Percentiles rank a stretch among this genome's conserved stretches.
Conservation (phyloP, 1,140 invertebrate genomes). For the Polypedilum pembai region DNA sequence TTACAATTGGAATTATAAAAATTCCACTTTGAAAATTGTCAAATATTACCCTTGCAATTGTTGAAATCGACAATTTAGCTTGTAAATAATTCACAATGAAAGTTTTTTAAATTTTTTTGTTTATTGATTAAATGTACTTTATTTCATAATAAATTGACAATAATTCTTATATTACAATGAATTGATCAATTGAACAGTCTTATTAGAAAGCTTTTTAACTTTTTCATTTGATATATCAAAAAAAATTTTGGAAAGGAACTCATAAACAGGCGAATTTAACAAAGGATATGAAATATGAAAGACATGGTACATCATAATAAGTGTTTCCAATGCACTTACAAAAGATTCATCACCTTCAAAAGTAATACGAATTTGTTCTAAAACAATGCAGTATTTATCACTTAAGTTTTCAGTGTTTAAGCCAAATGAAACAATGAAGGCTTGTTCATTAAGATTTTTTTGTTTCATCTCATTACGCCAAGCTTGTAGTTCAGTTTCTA, state of each 20-base stretch:
- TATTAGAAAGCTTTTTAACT: background rate
- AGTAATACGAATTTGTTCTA: background rate
- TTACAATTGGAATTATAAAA: too few species aligned
- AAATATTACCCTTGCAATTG: background rate
- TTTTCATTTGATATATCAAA: background rate
- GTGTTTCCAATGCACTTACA: background rate
- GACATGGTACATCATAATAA: background rate
- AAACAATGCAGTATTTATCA: background rate
- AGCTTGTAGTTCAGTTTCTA: background rate
- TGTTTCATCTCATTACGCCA: background rate
- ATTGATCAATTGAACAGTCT: background rate
- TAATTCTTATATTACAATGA: background rate
- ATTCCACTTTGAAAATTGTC: background rate
- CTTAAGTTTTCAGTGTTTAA: background rate
- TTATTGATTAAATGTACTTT: background rate
- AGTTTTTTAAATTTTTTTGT: background rate
- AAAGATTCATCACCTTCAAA: background rate
- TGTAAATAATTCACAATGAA: too few species aligned
- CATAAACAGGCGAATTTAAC: background rate
- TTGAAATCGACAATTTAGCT: too few species aligned
- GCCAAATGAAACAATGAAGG: background rate
- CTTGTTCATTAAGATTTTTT: background rate
- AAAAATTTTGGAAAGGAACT: background rate
- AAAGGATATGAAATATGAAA: background rate
- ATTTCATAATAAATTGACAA: background rate